Evolutionary conservation across 2,797 vertebrate genomes (phyloP), one percentile per base, ranked within the genome.

Genomic region (Etheostoma nigrum): DNA sequence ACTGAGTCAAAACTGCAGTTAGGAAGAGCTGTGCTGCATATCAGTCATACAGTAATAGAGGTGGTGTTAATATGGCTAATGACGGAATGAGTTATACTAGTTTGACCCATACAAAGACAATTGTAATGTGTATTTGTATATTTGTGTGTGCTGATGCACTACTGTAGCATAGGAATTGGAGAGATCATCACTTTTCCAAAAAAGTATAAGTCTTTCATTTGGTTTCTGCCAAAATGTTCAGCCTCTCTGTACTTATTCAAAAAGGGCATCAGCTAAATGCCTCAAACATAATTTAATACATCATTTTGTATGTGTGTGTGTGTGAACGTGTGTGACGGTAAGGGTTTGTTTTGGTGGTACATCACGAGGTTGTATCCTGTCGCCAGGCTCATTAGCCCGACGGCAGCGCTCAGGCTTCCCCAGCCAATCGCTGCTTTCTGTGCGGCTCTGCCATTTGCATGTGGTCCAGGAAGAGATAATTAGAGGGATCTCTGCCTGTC

Each of bases 401-500:
- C 86, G 73, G 91, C 83, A 57, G 86, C 68, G 36, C 84, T 80
- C 79, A 81, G 78, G 85, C 83, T 75, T 74, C 86, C 86, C 74
- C 76, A 85, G 88, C 93, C 92, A 93, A 92, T 93, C 88, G 61
- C 81, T 74, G 78, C 82, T 85, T 86, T 88, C 82, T 9, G 74
- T 69, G 91, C 81, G 40, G 75, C 90, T 91, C 86, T 89, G 82
- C 91, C 92, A 94, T 95, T 95, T 95, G 94, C 94, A 94, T 95
- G 94, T 90, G 90, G 91, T 94, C 94, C 94, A 94, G 92, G 91
- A 95, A 94, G 93, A 95, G 92, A 95, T 95, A 94, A 95, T 95
- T 95, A 95, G 93, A 95, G 91, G 93, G 92, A 95, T 94, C 91
- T 93, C 92, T 95, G 93, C 94, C 95, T 96, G 95, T 96, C 95